Conservation (phyloP, 1,140 invertebrate genomes). For the Battus philenor region DNA sequence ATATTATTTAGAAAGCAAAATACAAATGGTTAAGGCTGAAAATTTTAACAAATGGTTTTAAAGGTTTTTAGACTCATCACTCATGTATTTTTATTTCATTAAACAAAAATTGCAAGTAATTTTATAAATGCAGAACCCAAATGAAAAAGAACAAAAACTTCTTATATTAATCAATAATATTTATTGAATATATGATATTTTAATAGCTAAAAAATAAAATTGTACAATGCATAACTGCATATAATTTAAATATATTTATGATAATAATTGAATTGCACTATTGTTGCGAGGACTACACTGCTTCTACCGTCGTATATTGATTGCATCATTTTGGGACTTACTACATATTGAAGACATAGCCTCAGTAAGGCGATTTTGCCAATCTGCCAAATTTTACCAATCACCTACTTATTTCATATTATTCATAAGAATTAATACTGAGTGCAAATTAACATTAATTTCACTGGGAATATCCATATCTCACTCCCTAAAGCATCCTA, state of each 20-base stretch:
- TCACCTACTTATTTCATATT: constrained; percentile 46
- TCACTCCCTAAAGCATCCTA: constrained; percentile 32
- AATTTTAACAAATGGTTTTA: no score
- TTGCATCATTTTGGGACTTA: constrained; percentile 44
- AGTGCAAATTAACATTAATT: constrained; percentile 65
- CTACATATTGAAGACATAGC: constrained; percentile 47
- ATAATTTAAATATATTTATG: constrained; percentile 62
- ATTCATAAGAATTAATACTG: constrained; percentile 56
- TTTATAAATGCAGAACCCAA: constrained; percentile 43
- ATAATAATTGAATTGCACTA: constrained; percentile 72
- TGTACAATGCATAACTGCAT: constrained; percentile 72
- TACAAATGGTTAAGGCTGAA: no score
- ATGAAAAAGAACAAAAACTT: constrained; percentile 58
- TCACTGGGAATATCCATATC: constrained; percentile 46
- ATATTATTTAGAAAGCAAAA: constrained; percentile 22
- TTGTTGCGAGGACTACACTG: constrained; percentile 72
- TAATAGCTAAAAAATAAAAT: constrained; percentile 74
- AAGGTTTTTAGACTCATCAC: no score
- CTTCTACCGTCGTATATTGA: constrained; percentile 56
- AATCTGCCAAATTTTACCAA: constrained; percentile 54
- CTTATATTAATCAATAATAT: constrained; percentile 69
- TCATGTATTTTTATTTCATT: no score
- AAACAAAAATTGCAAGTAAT: constrained; percentile 25
- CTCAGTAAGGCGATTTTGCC: constrained; percentile 58
- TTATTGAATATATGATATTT: constrained; percentile 72